Conservation (phyloP, 1,140 invertebrate genomes). For the Calliphora vicina region DNA sequence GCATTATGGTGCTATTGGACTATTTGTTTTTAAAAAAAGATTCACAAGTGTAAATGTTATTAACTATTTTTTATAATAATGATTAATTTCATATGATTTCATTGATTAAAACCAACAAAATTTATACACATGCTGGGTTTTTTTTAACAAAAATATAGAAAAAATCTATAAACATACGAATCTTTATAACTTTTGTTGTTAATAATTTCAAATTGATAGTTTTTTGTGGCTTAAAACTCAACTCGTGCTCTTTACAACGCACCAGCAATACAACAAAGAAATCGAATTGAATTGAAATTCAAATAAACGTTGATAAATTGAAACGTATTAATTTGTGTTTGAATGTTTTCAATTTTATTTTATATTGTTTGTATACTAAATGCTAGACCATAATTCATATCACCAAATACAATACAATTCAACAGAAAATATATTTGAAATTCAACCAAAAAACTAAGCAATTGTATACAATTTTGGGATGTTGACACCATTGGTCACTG, state of each 20-base stretch:
- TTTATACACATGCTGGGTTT: conserved; percentile 51
- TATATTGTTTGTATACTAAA: neutral
- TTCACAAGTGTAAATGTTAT: too few species aligned
- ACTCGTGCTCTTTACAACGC: neutral
- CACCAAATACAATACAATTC: neutral
- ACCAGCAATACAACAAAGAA: neutral
- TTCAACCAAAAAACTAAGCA: neutral
- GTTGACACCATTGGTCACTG: neutral
- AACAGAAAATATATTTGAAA: neutral
- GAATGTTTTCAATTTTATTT: neutral
- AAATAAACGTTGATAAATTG: conserved; percentile 14
- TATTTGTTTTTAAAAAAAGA: too few species aligned
- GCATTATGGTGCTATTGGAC: too few species aligned
- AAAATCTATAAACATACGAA: neutral
- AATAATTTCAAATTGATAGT: too few species aligned
- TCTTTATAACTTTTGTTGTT: too few species aligned
- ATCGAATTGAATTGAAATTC: neutral
- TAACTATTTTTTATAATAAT: too few species aligned
- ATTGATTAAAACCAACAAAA: too few species aligned
- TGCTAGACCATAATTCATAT: neutral
- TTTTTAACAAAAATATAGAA: neutral
- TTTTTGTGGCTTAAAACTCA: neutral
- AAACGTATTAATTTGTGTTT: conserved; percentile 5
- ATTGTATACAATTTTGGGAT: conserved; percentile 11
- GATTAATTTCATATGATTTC: too few species aligned